phyloP scores from a whole-genome alignment of 2,797 vertebrate species.

The Lepilemur ruficaudatus region DNA sequence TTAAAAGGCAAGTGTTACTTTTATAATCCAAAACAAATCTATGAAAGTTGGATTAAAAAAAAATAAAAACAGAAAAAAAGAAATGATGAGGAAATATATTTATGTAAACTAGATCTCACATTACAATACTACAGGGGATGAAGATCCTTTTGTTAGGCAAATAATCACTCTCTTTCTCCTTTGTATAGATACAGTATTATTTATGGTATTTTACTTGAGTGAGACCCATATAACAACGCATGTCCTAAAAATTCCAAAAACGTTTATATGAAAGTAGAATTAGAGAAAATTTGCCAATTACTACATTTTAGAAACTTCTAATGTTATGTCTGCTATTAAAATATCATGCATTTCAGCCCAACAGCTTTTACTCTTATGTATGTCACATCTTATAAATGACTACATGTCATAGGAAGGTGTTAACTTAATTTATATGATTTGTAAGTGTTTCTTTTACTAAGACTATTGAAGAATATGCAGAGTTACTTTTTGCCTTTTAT shows the following conservation, averaged over 20 bases:
- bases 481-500: slow-evolving; percentile 48
- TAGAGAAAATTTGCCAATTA: slow-evolving; percentile 5
- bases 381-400: slow-evolving; percentile 4
- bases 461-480: not conserved
- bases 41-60: not conserved
- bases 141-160: slow-evolving; percentile 36
- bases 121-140: not conserved
- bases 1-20: not conserved
- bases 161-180: slow-evolving; percentile 11
- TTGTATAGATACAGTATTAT: slow-evolving; percentile 24
- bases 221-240: not conserved
- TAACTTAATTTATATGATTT: slow-evolving; percentile 51
- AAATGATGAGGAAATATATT: not conserved
- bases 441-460: slow-evolving; percentile 47
- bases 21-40: slow-evolving; percentile 10
- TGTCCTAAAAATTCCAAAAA: slow-evolving; percentile 38
- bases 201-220: slow-evolving; percentile 20
- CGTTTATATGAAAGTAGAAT: not conserved
- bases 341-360: not conserved
- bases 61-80: not conserved
- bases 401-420: slow-evolving; percentile 42
- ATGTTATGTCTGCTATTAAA: not conserved
- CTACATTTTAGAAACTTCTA: not conserved
- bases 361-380: not conserved
- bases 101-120: not conserved